Evolutionary conservation across 2,113 vertebrate genomes (phyloP), one percentile per base, ranked within the genome.

Genomic region (Atherinomorus stipes): DNA sequence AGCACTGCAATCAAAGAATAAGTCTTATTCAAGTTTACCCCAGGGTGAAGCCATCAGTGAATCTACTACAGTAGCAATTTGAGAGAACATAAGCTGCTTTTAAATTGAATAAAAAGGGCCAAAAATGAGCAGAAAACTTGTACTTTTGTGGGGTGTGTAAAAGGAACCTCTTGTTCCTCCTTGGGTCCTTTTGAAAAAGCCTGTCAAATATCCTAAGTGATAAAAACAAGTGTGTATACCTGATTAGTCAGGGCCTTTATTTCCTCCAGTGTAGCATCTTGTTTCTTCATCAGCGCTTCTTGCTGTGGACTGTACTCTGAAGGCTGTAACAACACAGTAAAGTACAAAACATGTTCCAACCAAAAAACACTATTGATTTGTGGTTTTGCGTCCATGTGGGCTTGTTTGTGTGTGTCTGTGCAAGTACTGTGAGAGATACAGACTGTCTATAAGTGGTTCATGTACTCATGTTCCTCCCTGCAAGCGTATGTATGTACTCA

Each of bases 231-330:
- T 23, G 50, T 78, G 8, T 37, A 84, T 91, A 99, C 97, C 96
- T 98, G 94, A 67, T 93, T 94, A 78, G 93, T 95, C 50, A 94
- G 84, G 25, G 89, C 90, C 87, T 91, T 95, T 90, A 99, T 96
- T 62, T 93, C 88, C n/a, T 94, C 94, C 74, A 98, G 87, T 22
- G 93, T 96, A 2, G 91, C 93, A 0, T 90, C 91, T 78, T 99
- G 97, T 85, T 95, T 98, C 90, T 95, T 95, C 79, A 96, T 94
- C 81, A 98, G 93, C 65, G 88, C 93, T 79, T 93, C 92, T 88
- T 97, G 96, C 11, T 92, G 93, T 13, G 84, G 88, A 50, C 74
- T 89, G 78, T 80, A 92, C 60, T 95, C 95, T 31, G 88, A 92
- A 84, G 95, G 75, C 97, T 98, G 90, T 60, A 80, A 31, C 52